Percentiles rank a stretch among this genome's conserved stretches.
phyloP scores from a whole-genome alignment of 2,888 invertebrate species.

The Hydrotaea cyrtoneurina region DNA sequence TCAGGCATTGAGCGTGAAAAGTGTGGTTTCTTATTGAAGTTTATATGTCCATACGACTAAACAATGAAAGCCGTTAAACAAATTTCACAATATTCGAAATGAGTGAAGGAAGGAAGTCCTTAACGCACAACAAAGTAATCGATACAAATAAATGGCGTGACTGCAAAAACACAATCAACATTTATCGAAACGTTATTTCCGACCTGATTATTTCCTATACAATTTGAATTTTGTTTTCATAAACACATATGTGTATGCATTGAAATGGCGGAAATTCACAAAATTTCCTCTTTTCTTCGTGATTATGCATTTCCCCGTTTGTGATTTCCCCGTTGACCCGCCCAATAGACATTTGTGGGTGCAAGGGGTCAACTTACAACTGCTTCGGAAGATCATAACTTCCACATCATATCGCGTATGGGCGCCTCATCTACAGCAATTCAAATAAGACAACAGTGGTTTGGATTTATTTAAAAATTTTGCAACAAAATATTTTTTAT shows the following conservation, averaged over 20 bases:
- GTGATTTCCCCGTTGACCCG: too few species aligned
- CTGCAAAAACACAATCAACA: not conserved
- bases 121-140: not conserved
- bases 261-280: not conserved
- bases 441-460: constrained; percentile 23
- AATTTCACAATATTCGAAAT: not conserved
- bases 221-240: not conserved
- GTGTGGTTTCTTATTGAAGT: not conserved
- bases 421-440: too few species aligned
- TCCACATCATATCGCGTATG: too few species aligned
- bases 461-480: constrained; percentile 52
- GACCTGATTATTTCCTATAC: not conserved
- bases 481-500: constrained; percentile 57
- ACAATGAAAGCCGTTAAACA: not conserved
- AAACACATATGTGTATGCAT: not conserved
- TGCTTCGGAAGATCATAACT: too few species aligned
- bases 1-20: constrained; percentile 34
- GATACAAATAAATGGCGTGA: constrained; percentile 15
- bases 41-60: not conserved
- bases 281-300: not conserved
- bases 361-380: too few species aligned
- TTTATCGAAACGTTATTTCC: not conserved
- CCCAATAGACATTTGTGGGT: too few species aligned
- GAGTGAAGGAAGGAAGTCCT: constrained; percentile 32
- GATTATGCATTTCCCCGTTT: too few species aligned